A percentile compares a stretch with the other conserved stretches of the same genome.
Evolutionary conservation across 2,888 invertebrate species (phyloP).

Genomic region (Celastrina argiolus): DNA sequence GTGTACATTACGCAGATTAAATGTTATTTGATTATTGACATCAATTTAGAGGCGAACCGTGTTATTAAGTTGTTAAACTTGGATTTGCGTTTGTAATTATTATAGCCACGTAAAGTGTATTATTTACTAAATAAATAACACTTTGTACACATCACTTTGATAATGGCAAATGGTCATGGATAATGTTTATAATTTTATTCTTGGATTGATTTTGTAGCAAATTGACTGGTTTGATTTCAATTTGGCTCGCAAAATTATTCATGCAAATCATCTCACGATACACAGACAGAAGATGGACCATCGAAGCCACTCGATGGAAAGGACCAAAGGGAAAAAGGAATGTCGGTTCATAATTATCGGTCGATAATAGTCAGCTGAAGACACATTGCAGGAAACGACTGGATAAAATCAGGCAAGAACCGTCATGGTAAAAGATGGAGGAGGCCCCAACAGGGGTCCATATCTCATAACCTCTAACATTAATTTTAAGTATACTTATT

Average conservation of each 20-base stretch:
- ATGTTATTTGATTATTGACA: constrained; percentile 33
- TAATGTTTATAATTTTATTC: neutral
- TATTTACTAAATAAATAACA: constrained; percentile 23
- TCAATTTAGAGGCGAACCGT: constrained; percentile 34
- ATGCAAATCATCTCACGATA: neutral
- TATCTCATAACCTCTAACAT: too few relatives aligned
- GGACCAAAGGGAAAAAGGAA: too few relatives aligned
- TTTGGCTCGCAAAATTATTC: neutral
- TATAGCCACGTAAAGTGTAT: constrained; percentile 30
- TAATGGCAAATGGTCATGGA: constrained; percentile 2
- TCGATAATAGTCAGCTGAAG: too few relatives aligned
- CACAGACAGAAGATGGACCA: too few relatives aligned
- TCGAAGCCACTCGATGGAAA: too few relatives aligned
- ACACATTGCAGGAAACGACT: too few relatives aligned
- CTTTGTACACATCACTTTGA: constrained; percentile 22
- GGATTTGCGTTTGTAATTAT: constrained; percentile 35
- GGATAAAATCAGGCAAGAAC: too few relatives aligned
- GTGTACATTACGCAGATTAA: constrained; percentile 33
- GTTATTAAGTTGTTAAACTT: constrained; percentile 36
- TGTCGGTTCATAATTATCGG: too few relatives aligned
- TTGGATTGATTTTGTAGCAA: neutral
- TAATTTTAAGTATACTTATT: too few relatives aligned
- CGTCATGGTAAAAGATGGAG: too few relatives aligned
- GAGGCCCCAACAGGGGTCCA: too few relatives aligned
- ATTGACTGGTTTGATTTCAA: neutral